Base-by-base conservation (phyloP, 2,113 vertebrate genomes). In the Psephotus haematonotus region DNA sequence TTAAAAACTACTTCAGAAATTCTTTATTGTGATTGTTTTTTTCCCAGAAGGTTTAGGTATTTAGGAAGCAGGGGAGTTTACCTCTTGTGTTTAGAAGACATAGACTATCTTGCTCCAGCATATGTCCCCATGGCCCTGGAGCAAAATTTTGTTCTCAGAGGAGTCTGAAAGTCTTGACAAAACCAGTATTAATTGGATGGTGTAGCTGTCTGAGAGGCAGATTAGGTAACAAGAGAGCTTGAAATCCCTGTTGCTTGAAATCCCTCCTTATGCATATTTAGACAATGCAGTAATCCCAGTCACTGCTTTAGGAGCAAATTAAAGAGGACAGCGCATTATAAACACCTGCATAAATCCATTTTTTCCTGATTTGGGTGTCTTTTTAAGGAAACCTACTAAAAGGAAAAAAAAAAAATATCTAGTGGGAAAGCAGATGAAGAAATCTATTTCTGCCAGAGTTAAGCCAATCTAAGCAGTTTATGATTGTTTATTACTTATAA, bases 231-330 rank as follows among this genome's bases (percentile, higher is more conserved):
- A 87, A 76, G 46, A 91, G 9, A 78, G 15, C 25, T 49, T 92
- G 72, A 86, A 95, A 90, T 81, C 71, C 68, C 53, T 69, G 13
- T 67, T 64, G n/a, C 25, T 81, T 88, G 31, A 93, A 95, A 86
- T 79, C 46, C 55, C 47, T 87, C 24, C 7, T 91, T 75, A 65
- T 41, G 28, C 29, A 69, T 86, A 90, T 84, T 94, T 92, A 95
- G 80, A 59, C 60, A 92, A 90, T 28, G 41, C 41, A 84, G 17
- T 63, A 93, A 87, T 76, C 49, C 8, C 35, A 69, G 69, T 41
- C 62, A 49, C 62, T 79, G 10, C 31, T 82, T 84, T 53, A 52
- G 44, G 16, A 94, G 25, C 17, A 92, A 93, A 85, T 88, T 65
- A 80, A 87, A 77, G 2, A 60, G 43, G 37, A 78, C 67, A 68